Evolutionary conservation across 1,140 invertebrate species (phyloP), one percentile per base, ranked within the genome.

Genomic region (Lanistes nyassanus): DNA sequence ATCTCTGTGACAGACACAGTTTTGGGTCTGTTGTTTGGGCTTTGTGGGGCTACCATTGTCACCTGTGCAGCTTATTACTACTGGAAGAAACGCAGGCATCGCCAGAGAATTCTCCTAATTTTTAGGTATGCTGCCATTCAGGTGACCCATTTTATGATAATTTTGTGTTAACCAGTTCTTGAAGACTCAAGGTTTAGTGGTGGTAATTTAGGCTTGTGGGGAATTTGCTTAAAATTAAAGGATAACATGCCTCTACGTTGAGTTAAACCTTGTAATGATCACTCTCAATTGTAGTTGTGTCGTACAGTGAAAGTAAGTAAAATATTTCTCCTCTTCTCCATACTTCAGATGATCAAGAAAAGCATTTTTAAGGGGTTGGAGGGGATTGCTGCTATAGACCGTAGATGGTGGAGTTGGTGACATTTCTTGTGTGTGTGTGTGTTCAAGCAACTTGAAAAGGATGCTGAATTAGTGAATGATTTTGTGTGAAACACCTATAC

Each of bases 41-140:
- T 60, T 11, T 60, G 56, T 60, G 56, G 56, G 29, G 56, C 29
- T 7, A 60, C 56, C 23, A 60, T 60, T 11, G 29, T 60, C 29
- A 26, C 56, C 56, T 60, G 56, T 60, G 56, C 56, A 31, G 56
- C 56, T 11, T 60, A 26, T n/a, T 60, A 60, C n/a, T 60, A 60
- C 29, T 60, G 56, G 56, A 60, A 60, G 6, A 60, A 31, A 60
- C 56, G 56, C 56, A 60, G 56, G 6, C 56, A 60, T 60, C 56
- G 56, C 23, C 56, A 60, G 23, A 11, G 56, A 23, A 60, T 60
- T 23, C 29, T 60, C 9, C 56, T n/a, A 11, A 60, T 60, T 60
- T 60, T 60, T 7, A 60, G 56, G 56, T 60, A 60, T n/a, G 1
- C 11, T 1, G 11, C 13, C 13, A 60, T 7, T 60, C 11, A 11